phyloP scores from a whole-genome alignment of 2,113 vertebrate genomes.

The Bufo bufo region DNA sequence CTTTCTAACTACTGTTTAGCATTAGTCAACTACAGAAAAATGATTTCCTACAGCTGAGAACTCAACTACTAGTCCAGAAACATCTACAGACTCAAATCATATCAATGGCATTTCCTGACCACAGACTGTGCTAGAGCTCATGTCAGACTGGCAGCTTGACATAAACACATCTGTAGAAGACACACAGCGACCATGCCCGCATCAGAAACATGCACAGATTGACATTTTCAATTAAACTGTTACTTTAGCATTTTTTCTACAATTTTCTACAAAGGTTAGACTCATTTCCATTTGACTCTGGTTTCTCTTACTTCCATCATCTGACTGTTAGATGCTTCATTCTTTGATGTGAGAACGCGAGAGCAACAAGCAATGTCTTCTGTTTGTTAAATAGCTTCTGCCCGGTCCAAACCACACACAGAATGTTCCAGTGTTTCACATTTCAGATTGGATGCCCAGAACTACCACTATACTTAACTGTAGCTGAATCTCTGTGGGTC shows the following conservation, averaged over 20 bases:
- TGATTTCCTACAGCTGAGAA: neutral
- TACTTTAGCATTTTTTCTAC: slow-evolving; percentile 34
- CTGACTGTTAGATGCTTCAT: slow-evolving; percentile 52
- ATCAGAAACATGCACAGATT: slow-evolving; percentile 22
- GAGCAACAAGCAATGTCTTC: slow-evolving; percentile 56
- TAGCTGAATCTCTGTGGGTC: neutral
- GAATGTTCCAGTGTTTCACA: slow-evolving; percentile 43
- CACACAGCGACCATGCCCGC: neutral
- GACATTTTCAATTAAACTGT: slow-evolving; percentile 1
- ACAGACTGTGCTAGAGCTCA: neutral
- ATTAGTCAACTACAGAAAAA: neutral
- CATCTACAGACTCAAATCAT: neutral
- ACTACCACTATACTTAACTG: slow-evolving; percentile 14
- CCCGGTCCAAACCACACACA: neutral
- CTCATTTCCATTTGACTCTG: slow-evolving; percentile 42
- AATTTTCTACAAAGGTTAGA: slow-evolving; percentile 11
- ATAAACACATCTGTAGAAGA: slow-evolving; percentile 7
- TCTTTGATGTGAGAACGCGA: slow-evolving; percentile 56
- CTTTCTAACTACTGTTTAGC: neutral
- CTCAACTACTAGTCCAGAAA: slow-evolving; percentile 8
- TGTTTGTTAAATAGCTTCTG: slow-evolving; percentile 5
- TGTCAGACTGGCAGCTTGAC: neutral
- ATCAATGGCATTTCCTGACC: slow-evolving; percentile 33
- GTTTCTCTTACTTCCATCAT: slow-evolving; percentile 54
- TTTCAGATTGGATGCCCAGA: slow-evolving; percentile 20